Base-by-base conservation (phyloP, 2,113 vertebrate species). In the Australoheros scitulus region DNA sequence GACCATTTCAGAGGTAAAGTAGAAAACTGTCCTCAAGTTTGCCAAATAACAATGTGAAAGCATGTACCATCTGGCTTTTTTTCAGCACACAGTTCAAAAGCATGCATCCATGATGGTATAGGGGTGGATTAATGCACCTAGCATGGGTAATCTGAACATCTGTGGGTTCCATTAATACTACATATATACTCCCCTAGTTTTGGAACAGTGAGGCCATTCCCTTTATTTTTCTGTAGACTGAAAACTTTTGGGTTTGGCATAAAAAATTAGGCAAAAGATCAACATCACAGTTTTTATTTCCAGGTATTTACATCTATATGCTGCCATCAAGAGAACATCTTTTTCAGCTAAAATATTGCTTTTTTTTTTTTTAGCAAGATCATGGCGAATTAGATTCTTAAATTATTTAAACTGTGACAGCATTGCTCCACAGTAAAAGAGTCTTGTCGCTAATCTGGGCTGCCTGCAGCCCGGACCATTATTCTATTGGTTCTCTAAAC, bases 161-260 rank as follows among this genome's bases (percentile, higher is more conserved):
- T 55, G 6, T 29, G 1, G 47, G 68, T 32, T 55, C 26, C 0
- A 0, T 72, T n/a, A 32, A 72, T 2, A 0, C 2, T 10, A 2
- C 9, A 38, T 64, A 41, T 65, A 10, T 10, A 36, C 8, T 38
- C 36, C 9, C 3, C 7, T 38, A 38, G 22, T 29, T 26, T 47
- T 0, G 22, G 41, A 10, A 38, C 8, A 38, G 8, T 10, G 36
- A 38, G 36, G 36, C 36, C 36, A 38, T 2, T 38, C 36, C 36
- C 36, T 38, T 38, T 38, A 38, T 38, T 38, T 34, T 34, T 38
- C 36, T 38, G 36, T 38, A 38, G 36, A 38, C 36, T 38, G 36
- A 38, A 38, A 38, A 38, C 36, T 10, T 38, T 10, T 38, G 36
- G 36, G 7, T 38, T 38, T 38, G 36, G 10, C 36, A 38, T 38